phyloP scores from a whole-genome alignment of 2,797 vertebrate species.

The Percopsis omiscomaycus region DNA sequence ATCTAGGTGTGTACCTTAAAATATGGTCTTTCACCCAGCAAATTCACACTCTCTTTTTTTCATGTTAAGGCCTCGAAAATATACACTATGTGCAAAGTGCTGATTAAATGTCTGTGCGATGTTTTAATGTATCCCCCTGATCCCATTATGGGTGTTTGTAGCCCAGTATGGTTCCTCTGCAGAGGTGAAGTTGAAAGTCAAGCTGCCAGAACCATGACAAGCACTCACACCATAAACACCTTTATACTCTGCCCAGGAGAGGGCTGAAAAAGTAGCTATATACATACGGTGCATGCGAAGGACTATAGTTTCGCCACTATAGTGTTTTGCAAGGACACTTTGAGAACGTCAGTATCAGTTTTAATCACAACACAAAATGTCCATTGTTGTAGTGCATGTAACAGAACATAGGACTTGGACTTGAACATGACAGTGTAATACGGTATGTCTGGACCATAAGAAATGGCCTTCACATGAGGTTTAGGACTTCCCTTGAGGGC shows the following conservation, averaged over 20 bases:
- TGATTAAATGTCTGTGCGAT: slow-evolving; percentile 45
- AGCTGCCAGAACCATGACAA: slow-evolving; percentile 63
- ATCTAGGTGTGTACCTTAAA: background rate
- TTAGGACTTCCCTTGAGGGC: slow-evolving; percentile 45
- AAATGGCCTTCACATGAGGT: slow-evolving; percentile 28
- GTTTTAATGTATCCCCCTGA: slow-evolving; percentile 55
- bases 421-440: background rate
- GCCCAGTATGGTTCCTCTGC: slow-evolving; percentile 34
- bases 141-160: slow-evolving; percentile 51
- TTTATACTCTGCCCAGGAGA: slow-evolving; percentile 50
- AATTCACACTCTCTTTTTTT: slow-evolving; percentile 31
- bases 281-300: slow-evolving; percentile 13
- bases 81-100: slow-evolving; percentile 14
- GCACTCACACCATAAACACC: slow-evolving; percentile 56
- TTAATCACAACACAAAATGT: slow-evolving; percentile 28
- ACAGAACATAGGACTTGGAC: slow-evolving; percentile 12
- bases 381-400: background rate
- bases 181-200: slow-evolving; percentile 60
- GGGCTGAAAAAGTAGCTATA: slow-evolving; percentile 39
- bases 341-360: slow-evolving; percentile 21
- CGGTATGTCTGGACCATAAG: slow-evolving; percentile 16
- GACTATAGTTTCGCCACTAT: slow-evolving; percentile 35
- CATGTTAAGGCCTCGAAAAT: slow-evolving; percentile 30
- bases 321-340: slow-evolving; percentile 28
- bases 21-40: background rate